Base-by-base conservation (phyloP, 2,797 vertebrate genomes). In the Pangasius mekongensis region DNA sequence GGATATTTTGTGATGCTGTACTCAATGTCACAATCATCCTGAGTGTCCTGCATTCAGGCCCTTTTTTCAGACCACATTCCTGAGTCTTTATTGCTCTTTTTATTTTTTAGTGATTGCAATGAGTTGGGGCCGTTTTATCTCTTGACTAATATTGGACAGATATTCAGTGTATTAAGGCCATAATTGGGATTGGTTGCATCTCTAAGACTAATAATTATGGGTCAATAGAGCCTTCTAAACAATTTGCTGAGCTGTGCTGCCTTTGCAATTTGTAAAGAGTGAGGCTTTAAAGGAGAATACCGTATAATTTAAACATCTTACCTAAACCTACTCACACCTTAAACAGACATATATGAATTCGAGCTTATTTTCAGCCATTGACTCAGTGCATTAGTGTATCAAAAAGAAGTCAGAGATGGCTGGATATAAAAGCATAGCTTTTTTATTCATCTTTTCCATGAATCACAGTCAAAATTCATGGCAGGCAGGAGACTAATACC, bases 1-100 rank as follows among this genome's bases (percentile, higher is more conserved):
- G 5, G 30, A 77, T 36, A 66, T 86, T 86, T 67, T 30, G 30
- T n/a, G 30, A 77, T 52, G 33, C 56, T 11, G 20, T 62, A 43
- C 54, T 80, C 39, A 71, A 71, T 87, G 62, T 78, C 62, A 80
- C 69, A 89, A 83, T 60, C 71, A 87, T 69, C 82, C 54, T 66
- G 39, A 80, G 81, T 20, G 49, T 62, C 64, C 58, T 76, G 67
- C 30, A 85, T 71, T 66, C 36, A 60, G 62, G 43, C 36, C n/a
- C 85, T 73, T 30, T 86, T 78, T 82, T 49, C 9, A 74, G 30
- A 66, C 77, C 43, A 77, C 14, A 33, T 9, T 77, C 16, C 30
- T 60, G 33, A 47, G 87, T 74, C n/a, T 56, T 73, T 58, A 47
- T 60, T 85, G 62, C 30, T 84, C 24, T 27, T 52, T 74, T 39